Conservation (phyloP, 2,888 invertebrate species). For the Xanthorhoe designata region DNA sequence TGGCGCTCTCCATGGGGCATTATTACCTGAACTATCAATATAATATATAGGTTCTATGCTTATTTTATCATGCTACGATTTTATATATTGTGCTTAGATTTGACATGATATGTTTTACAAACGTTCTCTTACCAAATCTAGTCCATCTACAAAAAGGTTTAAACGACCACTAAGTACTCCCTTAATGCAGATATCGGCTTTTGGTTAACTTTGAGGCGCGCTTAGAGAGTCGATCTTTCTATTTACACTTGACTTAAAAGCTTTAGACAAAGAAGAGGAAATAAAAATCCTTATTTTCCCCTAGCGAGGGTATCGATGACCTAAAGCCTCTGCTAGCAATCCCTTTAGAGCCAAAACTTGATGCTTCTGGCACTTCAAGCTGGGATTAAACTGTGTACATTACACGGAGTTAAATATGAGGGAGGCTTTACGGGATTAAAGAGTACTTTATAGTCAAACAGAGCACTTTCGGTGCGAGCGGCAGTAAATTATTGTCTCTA, state of each 20-base stretch:
- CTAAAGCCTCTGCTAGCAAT: constrained; percentile 41
- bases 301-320: constrained; percentile 43
- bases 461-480: not conserved
- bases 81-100: not conserved
- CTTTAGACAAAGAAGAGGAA: constrained; percentile 37
- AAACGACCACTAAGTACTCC: constrained; percentile 6
- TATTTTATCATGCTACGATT: not conserved
- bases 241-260: constrained; percentile 29
- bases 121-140: not conserved
- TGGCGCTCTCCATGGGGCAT: too few relatives aligned
- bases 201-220: constrained; percentile 20
- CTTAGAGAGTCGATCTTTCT: constrained; percentile 16
- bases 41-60: too few relatives aligned
- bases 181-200: constrained; percentile 14
- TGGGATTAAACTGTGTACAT: constrained; percentile 45
- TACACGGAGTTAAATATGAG: constrained; percentile 33
- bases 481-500: not conserved
- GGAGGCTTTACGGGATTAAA: constrained; percentile 18
- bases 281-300: constrained; percentile 34
- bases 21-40: too few relatives aligned
- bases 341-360: constrained; percentile 51
- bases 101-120: too few relatives aligned
- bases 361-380: constrained; percentile 36
- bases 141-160: not conserved
- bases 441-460: constrained; percentile 11